Evolutionary conservation across 2,888 invertebrate genomes (phyloP), one percentile per base, ranked within the genome.

Genomic region (Ochropacha duplaris): DNA sequence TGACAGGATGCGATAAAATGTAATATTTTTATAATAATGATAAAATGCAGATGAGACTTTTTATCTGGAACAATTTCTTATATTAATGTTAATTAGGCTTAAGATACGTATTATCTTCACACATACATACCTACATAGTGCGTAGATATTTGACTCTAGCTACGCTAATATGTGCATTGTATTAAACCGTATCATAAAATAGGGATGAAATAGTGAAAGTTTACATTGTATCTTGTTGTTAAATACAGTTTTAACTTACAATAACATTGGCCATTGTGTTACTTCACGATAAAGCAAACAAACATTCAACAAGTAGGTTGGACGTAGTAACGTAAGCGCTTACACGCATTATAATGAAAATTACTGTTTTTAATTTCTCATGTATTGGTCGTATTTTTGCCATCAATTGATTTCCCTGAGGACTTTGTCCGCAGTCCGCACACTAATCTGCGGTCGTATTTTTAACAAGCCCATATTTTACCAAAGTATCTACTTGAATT

Each of bases 301-400:
- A 83, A 84, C 87, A 87, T 83, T 87, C 88, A 88, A 88, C 88
- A 88, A 87, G 88, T 88, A 79, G 83, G 88, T 88, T 78, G 83
- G 73, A 72, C 71, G 65, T 70, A 68, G 69, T 60, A 61, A 57
- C 56, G 55, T 49, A 57, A 56, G 44, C 54, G 50, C 49, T 9
- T 50, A 54, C 44, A 54, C 44, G 16, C 44, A 19, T 44, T 44
- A 2, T 12, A 31, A 31, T 31, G 12, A 2, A 31, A 31, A 31
- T 31, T 12, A 31, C 12, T 31, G 31, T 12, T 6, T 1, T 44
- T 9, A 44, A 6, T 19, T n/a, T 9, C 19, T n/a, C 39, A 6
- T n/a, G 9, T 44, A 31, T 44, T 19, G 6, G 44, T n/a, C 9
- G 19, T 6, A 44, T 19, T 19, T 44, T 44, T 44, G 2, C 44